phyloP scores from a whole-genome alignment of 2,888 invertebrate genomes.

The Balanococcus diminutus region DNA sequence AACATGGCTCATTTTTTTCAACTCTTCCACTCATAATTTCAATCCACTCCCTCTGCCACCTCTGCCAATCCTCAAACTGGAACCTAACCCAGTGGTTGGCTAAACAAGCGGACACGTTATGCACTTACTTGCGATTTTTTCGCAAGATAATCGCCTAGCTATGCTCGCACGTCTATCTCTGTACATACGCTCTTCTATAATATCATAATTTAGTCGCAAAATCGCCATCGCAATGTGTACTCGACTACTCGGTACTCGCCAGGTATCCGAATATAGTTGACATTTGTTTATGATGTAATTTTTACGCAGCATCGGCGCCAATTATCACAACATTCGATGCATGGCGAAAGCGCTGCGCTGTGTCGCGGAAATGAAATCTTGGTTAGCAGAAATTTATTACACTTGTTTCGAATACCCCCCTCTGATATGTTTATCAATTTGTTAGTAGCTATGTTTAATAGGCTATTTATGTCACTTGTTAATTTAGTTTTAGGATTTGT shows the following conservation, averaged over 20 bases:
- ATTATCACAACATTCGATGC: slow-evolving; percentile 10
- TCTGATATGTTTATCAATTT: neutral
- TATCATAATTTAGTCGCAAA: neutral
- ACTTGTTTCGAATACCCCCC: neutral
- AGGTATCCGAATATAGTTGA: slow-evolving; percentile 2
- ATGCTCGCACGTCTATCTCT: neutral
- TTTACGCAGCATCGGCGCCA: neutral
- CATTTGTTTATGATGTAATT: slow-evolving; percentile 31
- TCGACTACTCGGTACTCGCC: too few relatives aligned
- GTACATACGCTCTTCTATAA: neutral
- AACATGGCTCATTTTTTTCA: neutral
- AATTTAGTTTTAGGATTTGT: neutral
- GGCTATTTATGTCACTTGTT: neutral
- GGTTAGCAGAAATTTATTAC: neutral
- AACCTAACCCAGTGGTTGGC: neutral
- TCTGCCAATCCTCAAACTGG: neutral
- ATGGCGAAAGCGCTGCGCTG: neutral
- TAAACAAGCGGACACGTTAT: neutral
- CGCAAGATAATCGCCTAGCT: neutral
- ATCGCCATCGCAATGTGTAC: neutral
- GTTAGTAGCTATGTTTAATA: neutral
- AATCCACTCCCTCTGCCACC: neutral
- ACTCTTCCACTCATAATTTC: neutral
- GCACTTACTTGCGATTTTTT: neutral
- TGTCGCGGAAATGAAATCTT: slow-evolving; percentile 5